Conservation (phyloP, 2,113 vertebrate species). For the Shinisaurus crocodilurus region DNA sequence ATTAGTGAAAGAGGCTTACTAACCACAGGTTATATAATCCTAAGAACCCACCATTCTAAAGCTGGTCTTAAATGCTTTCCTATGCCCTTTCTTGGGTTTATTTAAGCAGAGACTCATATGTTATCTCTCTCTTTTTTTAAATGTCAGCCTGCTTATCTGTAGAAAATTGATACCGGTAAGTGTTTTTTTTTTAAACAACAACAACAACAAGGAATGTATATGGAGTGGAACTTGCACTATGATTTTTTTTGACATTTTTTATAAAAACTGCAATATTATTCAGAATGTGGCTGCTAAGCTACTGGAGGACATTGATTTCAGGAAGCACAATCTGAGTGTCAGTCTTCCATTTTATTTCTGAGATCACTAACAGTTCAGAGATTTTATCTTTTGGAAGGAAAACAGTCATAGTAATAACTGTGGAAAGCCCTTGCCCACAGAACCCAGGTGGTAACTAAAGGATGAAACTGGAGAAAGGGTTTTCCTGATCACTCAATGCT, state of each 20-base stretch:
- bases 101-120: constrained; percentile 52
- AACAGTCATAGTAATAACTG: not conserved
- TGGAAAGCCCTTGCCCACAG: not conserved
- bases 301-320: not conserved
- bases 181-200: constrained; percentile 34
- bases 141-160: constrained; percentile 53
- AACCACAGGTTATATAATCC: constrained; percentile 15
- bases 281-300: not conserved
- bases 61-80: constrained; percentile 47
- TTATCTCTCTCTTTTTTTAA: constrained; percentile 48
- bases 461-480: no score
- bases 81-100: constrained; percentile 47
- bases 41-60: constrained; percentile 52
- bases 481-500: not conserved
- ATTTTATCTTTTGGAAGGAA: not conserved
- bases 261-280: not conserved
- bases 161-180: constrained; percentile 43
- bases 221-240: not conserved
- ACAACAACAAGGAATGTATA: constrained; percentile 20
- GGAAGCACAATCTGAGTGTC: not conserved
- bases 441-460: not conserved
- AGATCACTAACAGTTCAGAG: not conserved
- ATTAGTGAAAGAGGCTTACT: constrained; percentile 33
- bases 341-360: not conserved
- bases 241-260: constrained; percentile 56